Evolutionary conservation across 2,888 invertebrate species (phyloP).

Genomic region (Chromoteleia sp.): DNA sequence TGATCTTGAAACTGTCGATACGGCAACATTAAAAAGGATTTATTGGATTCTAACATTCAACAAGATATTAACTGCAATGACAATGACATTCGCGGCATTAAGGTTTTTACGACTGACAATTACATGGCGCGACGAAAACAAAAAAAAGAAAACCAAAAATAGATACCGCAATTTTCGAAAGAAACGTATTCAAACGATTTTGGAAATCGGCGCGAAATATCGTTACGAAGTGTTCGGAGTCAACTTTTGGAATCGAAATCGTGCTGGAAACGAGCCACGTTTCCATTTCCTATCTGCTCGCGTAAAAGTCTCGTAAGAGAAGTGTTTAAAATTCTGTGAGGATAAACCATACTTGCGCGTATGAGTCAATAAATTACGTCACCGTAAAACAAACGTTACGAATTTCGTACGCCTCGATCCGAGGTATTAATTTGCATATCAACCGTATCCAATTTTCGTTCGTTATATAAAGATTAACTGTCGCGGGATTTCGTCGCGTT

Average conservation of each 20-base stretch:
- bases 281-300: too few species aligned
- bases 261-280: too few species aligned
- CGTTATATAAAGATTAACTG: constrained; percentile 3
- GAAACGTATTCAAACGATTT: neutral
- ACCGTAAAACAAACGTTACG: constrained; percentile 20
- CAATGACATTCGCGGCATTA: constrained; percentile 29
- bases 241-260: too few species aligned
- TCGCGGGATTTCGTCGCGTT: neutral
- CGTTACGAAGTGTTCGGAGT: too few species aligned
- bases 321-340: constrained; percentile 34
- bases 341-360: constrained; percentile 23
- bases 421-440: constrained; percentile 16
- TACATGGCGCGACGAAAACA: neutral
- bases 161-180: neutral
- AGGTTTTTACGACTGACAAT: constrained; percentile 27
- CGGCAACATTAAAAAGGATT: constrained; percentile 58
- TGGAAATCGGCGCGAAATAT: too few species aligned
- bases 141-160: neutral
- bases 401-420: constrained; percentile 4
- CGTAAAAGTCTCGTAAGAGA: constrained; percentile 8
- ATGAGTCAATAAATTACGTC: constrained; percentile 45
- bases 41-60: constrained; percentile 30
- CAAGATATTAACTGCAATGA: constrained; percentile 32
- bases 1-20: constrained; percentile 59
- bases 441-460: neutral